Percentiles rank a stretch among this genome's conserved stretches.
Conservation (phyloP, 2,113 vertebrate genomes). For the Mystacornis crossleyi region DNA sequence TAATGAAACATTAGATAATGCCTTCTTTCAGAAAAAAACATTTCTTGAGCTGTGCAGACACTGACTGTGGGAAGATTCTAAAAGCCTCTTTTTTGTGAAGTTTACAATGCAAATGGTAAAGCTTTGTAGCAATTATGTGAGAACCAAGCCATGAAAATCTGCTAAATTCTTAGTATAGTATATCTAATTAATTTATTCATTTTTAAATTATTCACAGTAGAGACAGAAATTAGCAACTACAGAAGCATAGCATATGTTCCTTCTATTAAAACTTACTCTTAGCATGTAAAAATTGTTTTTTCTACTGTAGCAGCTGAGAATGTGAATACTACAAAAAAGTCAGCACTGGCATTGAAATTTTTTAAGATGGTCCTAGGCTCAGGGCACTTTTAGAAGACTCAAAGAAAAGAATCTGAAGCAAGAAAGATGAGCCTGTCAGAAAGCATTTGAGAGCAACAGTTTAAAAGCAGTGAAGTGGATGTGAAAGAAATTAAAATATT, state of each 20-base stretch:
- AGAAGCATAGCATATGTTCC: background rate
- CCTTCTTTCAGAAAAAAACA: background rate
- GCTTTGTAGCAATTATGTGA: background rate
- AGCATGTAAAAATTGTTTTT: background rate
- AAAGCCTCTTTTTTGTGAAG: background rate
- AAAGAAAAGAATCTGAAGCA: background rate
- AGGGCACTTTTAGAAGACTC: background rate
- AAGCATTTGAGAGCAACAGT: background rate
- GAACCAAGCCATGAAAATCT: background rate
- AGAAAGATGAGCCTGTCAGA: background rate
- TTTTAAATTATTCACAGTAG: conserved; percentile 8
- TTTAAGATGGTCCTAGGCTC: background rate
- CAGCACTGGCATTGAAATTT: background rate
- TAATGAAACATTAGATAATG: background rate
- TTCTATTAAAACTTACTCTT: background rate
- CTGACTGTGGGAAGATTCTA: background rate
- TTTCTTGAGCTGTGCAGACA: background rate
- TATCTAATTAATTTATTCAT: conserved; percentile 11
- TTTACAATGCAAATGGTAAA: background rate
- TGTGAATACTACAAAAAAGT: background rate
- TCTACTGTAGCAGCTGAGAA: background rate
- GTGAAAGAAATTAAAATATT: background rate
- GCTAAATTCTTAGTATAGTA: background rate
- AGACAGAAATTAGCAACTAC: background rate
- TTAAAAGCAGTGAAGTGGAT: background rate